These are phyloP conservation scores for Theocolax elegans DNA, from an alignment of 1,140 invertebrate species.

Conservation along the genomic window DNA sequence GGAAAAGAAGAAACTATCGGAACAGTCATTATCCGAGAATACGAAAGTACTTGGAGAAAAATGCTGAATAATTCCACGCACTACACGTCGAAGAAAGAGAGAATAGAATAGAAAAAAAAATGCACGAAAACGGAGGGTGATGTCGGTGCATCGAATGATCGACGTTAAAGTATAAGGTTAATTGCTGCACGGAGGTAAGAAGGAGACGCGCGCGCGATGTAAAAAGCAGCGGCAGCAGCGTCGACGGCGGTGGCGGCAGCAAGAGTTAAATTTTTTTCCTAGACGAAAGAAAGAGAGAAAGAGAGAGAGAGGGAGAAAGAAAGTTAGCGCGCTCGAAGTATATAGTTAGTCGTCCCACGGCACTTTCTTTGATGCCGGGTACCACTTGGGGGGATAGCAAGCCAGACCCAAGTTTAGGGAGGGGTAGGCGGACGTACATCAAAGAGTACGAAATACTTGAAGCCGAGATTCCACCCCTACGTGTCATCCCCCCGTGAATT, in stretches of 20 bases:
- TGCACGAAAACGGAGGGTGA: neutral
- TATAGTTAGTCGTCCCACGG: conserved; percentile 54
- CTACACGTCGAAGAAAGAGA: neutral
- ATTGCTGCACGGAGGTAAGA: neutral
- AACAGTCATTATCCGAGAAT: neutral
- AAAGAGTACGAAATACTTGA: conserved; percentile 66
- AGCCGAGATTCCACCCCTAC: conserved; percentile 58
- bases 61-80: neutral
- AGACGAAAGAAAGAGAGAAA: conserved; percentile 15
- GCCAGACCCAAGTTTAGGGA: conserved; percentile 49
- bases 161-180: neutral
- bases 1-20: too few relatives aligned
- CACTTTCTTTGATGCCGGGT: conserved; percentile 66
- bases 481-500: conserved; percentile 40
- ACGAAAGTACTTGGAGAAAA: conserved; percentile 8
- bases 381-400: conserved; percentile 54
- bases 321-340: conserved; percentile 56
- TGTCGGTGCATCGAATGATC: neutral
- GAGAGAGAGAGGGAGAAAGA: conserved; percentile 47
- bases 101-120: neutral
- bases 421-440: conserved; percentile 61
- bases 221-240: neutral
- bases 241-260: neutral
- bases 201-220: neutral
- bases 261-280: conserved; percentile 34